Percentiles rank a stretch among this genome's conserved stretches.
Evolutionary conservation across 2,888 invertebrate genomes (phyloP).

Genomic region (Deroplatys truncata): DNA sequence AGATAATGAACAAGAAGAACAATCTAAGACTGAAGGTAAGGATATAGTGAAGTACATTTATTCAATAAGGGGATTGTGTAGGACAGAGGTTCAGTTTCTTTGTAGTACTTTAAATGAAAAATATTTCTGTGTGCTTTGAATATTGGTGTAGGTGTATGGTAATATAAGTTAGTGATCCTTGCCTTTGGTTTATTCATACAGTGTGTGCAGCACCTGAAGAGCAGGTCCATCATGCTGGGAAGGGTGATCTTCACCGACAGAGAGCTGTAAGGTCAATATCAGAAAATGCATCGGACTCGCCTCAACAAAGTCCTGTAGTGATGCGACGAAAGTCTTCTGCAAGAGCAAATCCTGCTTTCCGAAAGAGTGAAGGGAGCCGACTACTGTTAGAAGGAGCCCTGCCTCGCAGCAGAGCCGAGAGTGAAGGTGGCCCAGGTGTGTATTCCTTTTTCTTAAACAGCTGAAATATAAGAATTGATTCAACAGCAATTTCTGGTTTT

Average conservation of each 20-base stretch:
- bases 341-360: conserved; percentile 33
- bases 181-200: no score
- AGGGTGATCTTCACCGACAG: conserved; percentile 21
- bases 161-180: no score
- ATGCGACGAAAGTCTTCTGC: conserved; percentile 36
- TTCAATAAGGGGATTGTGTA: neutral
- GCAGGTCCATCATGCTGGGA: neutral
- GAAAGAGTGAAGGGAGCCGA: conserved; percentile 34
- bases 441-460: neutral
- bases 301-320: conserved; percentile 32
- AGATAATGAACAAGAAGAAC: neutral
- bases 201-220: neutral
- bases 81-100: neutral
- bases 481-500: no score
- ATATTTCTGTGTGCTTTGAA: no score
- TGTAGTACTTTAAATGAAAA: no score
- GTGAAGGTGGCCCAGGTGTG: conserved; percentile 49
- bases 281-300: conserved; percentile 23
- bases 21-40: neutral
- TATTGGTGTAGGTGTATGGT: no score
- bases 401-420: conserved; percentile 57
- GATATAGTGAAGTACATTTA: neutral
- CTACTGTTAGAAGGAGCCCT: conserved; percentile 42
- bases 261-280: conserved; percentile 22
- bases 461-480: no score